A percentile compares a stretch with the other conserved stretches of the same genome.
Evolutionary conservation across 1,140 invertebrate genomes (phyloP).

Genomic region (Semibalanus balanoides): DNA sequence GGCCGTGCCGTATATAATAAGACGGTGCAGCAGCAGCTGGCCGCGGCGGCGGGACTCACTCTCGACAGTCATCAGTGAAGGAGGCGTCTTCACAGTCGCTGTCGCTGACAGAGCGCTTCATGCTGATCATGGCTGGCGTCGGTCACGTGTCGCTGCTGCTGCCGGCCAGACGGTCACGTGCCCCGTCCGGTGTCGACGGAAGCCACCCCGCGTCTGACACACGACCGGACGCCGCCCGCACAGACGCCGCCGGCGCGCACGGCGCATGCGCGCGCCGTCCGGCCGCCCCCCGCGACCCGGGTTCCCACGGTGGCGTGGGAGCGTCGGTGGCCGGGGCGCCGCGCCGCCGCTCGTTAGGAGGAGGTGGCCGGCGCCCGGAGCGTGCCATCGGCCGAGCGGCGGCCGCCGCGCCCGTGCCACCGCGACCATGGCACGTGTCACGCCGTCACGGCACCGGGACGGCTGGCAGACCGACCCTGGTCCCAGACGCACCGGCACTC

Average conservation of each 20-base stretch:
- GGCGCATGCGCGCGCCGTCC: neutral
- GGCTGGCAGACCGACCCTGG: no score
- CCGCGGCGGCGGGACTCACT: slow-evolving; percentile 26
- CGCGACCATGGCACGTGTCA: no score
- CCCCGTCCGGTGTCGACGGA: neutral
- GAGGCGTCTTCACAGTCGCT: slow-evolving; percentile 30
- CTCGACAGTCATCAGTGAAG: slow-evolving; percentile 32
- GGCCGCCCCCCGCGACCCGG: no score
- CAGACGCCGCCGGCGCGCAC: slow-evolving; percentile 5
- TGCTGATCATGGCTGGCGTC: slow-evolving; percentile 20
- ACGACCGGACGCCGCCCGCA: slow-evolving; percentile 7
- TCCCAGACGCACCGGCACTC: no score
- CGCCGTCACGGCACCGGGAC: neutral
- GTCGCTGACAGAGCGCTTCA: slow-evolving; percentile 34
- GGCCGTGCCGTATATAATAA: no score
- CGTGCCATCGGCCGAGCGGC: no score
- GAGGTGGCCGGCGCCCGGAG: no score
- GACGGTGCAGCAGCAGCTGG: slow-evolving; percentile 4
- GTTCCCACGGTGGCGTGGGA: neutral
- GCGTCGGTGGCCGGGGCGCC: no score
- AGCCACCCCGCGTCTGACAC: slow-evolving; percentile 8
- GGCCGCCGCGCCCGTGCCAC: neutral
- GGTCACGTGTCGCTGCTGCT: neutral
- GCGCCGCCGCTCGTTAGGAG: neutral
- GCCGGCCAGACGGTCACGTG: neutral